Evolutionary conservation across 1,140 invertebrate genomes (phyloP).

Genomic region (Lepidostoma basale): DNA sequence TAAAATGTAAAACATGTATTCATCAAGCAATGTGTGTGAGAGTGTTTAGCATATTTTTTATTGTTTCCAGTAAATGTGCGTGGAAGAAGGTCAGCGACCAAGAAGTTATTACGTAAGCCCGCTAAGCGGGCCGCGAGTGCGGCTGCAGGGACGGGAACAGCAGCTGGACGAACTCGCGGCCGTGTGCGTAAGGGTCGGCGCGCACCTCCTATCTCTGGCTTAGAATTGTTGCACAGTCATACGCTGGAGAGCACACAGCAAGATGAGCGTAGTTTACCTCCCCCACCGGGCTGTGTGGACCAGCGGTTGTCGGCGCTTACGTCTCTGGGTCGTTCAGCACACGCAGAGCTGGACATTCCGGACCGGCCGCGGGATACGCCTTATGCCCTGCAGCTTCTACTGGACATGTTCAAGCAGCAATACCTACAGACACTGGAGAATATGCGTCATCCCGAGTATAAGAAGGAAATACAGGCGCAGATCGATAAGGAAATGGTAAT

Average conservation of each 20-base stretch:
- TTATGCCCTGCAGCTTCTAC: constrained; percentile 82
- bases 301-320: constrained; percentile 82
- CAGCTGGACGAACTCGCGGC: constrained; percentile 60
- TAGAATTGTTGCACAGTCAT: constrained; percentile 89
- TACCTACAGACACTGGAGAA: constrained; percentile 80
- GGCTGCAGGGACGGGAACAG: constrained; percentile 50
- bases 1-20: no score
- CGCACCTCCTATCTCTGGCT: constrained; percentile 70
- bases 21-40: no score
- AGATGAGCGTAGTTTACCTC: constrained; percentile 73
- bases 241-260: constrained; percentile 82
- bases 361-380: constrained; percentile 77
- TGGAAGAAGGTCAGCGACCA: constrained; percentile 29
- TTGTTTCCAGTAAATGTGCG: constrained; percentile 20
- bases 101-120: constrained; percentile 32
- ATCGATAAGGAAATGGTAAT: constrained; percentile 79
- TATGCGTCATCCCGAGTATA: constrained; percentile 81
- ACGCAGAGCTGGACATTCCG: constrained; percentile 82
- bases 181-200: constrained; percentile 52
- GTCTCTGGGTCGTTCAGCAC: constrained; percentile 63
- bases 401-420: constrained; percentile 84
- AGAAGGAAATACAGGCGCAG: constrained; percentile 72
- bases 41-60: no score
- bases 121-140: constrained; percentile 3
- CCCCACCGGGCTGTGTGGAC: constrained; percentile 87